Evolutionary conservation across 2,113 vertebrate species (phyloP).

Genomic region (Ginglymostoma cirratum): DNA sequence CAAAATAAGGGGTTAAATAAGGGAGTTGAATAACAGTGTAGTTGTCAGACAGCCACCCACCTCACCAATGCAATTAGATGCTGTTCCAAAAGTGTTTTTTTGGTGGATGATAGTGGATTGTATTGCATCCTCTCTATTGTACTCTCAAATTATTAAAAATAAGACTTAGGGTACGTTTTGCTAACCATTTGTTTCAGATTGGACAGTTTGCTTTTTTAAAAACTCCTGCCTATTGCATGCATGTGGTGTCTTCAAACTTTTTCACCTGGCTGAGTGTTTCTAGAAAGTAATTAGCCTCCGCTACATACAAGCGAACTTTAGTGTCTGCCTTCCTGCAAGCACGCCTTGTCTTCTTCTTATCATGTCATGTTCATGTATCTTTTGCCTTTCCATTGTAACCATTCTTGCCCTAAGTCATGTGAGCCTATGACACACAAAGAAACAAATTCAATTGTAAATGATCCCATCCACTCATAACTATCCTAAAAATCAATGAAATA

Average conservation of each 20-base stretch:
- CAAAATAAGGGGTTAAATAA: not conserved
- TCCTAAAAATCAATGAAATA: not conserved
- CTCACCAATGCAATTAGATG: not conserved
- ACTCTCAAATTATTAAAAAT: not conserved
- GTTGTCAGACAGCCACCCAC: too few relatives aligned
- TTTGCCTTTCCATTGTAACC: not conserved
- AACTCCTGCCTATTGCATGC: not conserved
- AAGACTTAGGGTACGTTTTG: not conserved
- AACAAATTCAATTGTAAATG: not conserved
- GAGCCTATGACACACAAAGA: not conserved
- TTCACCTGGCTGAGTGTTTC: not conserved
- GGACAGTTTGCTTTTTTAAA: not conserved
- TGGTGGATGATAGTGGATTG: not conserved
- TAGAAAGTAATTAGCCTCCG: too few relatives aligned
- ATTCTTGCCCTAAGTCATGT: not conserved
- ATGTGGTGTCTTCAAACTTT: not conserved
- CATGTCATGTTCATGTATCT: not conserved
- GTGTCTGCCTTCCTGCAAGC: not conserved
- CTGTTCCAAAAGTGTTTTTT: not conserved
- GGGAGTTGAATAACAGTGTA: not conserved
- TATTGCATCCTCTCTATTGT: not conserved
- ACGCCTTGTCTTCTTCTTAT: not conserved
- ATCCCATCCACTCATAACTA: not conserved
- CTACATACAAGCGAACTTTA: not conserved
- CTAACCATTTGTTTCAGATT: not conserved